Evolutionary conservation across 1,140 invertebrate genomes (phyloP).

Genomic region (Daktulosphaira vitifoliae): DNA sequence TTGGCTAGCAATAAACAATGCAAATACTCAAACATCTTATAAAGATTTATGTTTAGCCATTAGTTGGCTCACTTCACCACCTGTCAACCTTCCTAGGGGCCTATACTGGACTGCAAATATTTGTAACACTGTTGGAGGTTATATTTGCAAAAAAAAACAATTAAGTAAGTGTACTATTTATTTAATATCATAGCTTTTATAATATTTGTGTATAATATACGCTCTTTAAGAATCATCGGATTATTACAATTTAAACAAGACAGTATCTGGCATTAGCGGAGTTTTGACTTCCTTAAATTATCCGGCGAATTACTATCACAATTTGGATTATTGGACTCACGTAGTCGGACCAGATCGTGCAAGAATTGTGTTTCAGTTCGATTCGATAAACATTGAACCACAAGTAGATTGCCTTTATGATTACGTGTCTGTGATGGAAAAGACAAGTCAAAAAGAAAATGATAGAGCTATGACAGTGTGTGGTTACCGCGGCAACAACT

Average conservation of each 20-base stretch:
- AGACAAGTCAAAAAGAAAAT: conserved; percentile 42
- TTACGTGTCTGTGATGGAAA: conserved; percentile 45
- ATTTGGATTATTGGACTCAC: conserved; percentile 56
- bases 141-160: conserved; percentile 50
- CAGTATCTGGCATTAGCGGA: conserved; percentile 49
- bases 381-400: conserved; percentile 58
- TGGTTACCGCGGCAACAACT: conserved; percentile 15
- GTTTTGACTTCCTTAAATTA: conserved; percentile 53
- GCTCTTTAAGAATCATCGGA: conserved; percentile 6
- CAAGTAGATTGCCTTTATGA: conserved; percentile 70
- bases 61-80: conserved; percentile 53
- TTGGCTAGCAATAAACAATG: conserved; percentile 45
- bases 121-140: conserved; percentile 53
- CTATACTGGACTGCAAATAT: conserved; percentile 54
- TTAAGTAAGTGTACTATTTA: conserved; percentile 40
- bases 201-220: neutral
- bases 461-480: conserved; percentile 20
- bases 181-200: neutral
- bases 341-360: conserved; percentile 52
- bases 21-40: neutral
- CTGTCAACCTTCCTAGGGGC: conserved; percentile 51
- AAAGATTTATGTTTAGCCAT: conserved; percentile 48
- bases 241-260: conserved; percentile 43
- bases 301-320: conserved; percentile 57
- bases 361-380: conserved; percentile 56